These are phyloP conservation scores for Galeopterus variegatus DNA, from an alignment of 2,113 vertebrate genomes.

Conservation along the genomic window DNA sequence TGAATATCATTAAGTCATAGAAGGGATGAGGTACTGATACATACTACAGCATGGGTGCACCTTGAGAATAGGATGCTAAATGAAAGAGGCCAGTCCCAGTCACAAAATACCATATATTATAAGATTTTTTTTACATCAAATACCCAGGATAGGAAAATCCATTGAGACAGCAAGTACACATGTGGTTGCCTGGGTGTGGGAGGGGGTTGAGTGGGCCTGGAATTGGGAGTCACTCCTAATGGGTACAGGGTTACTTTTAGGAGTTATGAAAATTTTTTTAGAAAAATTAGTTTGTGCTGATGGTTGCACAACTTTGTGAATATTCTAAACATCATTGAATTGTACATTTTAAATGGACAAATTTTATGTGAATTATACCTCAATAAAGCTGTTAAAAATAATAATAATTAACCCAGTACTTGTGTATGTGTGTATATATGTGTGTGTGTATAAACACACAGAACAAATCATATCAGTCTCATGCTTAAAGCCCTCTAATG, in stretches of 20 bases:
- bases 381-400: background rate
- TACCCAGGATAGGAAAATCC: background rate
- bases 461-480: background rate
- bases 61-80: background rate
- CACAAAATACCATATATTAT: background rate
- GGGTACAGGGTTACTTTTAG: background rate
- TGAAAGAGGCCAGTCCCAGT: background rate
- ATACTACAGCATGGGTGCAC: too few relatives aligned
- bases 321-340: background rate
- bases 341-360: background rate
- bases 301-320: background rate
- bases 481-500: background rate
- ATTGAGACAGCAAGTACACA: background rate
- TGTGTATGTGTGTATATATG: background rate
- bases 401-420: background rate
- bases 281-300: background rate
- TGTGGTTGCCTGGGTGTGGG: background rate
- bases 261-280: background rate
- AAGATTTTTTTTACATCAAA: background rate
- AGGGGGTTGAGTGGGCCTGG: background rate
- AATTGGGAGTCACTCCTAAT: background rate
- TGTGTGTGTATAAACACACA: background rate
- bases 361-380: background rate
- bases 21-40: background rate
- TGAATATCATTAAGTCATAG: background rate